Base-by-base conservation (phyloP, 2,888 invertebrate genomes). In the Tenthredo notha region DNA sequence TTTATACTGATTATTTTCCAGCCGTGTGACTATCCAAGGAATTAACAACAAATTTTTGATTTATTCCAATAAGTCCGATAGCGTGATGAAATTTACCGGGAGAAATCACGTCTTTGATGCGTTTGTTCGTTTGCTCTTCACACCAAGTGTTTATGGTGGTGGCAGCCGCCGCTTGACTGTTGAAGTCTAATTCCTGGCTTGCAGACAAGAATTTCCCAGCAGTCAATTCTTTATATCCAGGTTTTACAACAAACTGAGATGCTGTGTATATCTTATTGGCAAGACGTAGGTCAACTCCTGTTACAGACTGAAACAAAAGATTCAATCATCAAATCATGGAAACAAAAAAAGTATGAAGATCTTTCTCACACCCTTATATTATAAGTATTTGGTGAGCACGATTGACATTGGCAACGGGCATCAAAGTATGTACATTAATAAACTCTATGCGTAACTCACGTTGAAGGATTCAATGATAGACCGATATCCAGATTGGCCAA, bases 71-170 rank as follows among this genome's bases (percentile, higher is more conserved):
- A n/a, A 37, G 10, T 70, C n/a, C n/a, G 0, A 33, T 2, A 70
- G 5, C 15, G 70, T n/a, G 2, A 70, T n/a, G 9, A n/a, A 70
- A 70, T 33, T 70, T 82, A 94, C 95, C 94, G 0, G 95, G 25
- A 1, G 94, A 91, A 78, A 99, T 93, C 1, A 99, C 94, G 89
- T 98, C 94, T 88, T 96, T 96, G 85, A 99, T 98, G 92, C 96
- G 97, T 12, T 96, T 93, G 84, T 97, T 96, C 0, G 99, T 99
- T 90, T 97, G 95, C 7, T 95, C 92, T 90, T 96, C 96, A 61
- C 95, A 97, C 97, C 98, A 98, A 54, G 92, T 89, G 91, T 99
- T 99, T 78, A 99, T 98, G 0, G 91, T 92, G 6, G 92, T 87
- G 5, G 94, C 93, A 0, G 94, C 89, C 0, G 94, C 95, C 0